Evolutionary conservation across 2,888 invertebrate genomes (phyloP), one percentile per base, ranked within the genome.

Genomic region (Teleiodes luculella): DNA sequence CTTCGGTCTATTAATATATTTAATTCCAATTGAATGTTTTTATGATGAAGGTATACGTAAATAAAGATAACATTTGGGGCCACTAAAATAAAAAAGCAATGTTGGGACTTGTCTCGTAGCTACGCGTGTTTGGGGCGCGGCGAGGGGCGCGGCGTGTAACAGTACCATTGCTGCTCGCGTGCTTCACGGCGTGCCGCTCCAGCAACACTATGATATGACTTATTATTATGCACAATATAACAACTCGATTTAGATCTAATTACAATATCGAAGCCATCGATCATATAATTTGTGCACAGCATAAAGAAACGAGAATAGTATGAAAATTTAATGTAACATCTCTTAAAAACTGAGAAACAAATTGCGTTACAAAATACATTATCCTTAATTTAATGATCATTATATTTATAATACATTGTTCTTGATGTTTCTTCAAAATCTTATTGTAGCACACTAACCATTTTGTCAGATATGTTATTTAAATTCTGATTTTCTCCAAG

Each of bases 361-460:
- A 83, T 78, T 67, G 81, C 80, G 78, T 81, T 89, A 87, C 83
- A 89, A 89, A 89, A 89, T 89, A 88, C 86, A 83, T 75, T 78
- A 83, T 86, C 69, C 86, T 86, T 86, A 88, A 78, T 84, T 79
- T 86, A 84, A 80, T 85, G 86, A 86, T 88, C 87, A 87, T 76
- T 76, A 84, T 80, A 85, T 83, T 83, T 85, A 87, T 83, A 83
- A 83, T 86, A 88, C 84, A 88, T 83, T 85, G 86, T 84, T 83
- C 78, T 83, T 86, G 84, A 80, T 85, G 85, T 83, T 83, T 75
- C 78, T 74, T 77, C 78, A 79, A 80, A 81, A 81, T 80, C 87
- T 86, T 87, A 88, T 82, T 82, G 86, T 89, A 89, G 84, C 86
- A 88, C 89, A 89, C 89, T 89, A 89, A 89, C 89, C 89, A 88